These are phyloP conservation scores for Erynnis tages DNA, from an alignment of 2,888 invertebrate genomes.

Conservation along the genomic window DNA sequence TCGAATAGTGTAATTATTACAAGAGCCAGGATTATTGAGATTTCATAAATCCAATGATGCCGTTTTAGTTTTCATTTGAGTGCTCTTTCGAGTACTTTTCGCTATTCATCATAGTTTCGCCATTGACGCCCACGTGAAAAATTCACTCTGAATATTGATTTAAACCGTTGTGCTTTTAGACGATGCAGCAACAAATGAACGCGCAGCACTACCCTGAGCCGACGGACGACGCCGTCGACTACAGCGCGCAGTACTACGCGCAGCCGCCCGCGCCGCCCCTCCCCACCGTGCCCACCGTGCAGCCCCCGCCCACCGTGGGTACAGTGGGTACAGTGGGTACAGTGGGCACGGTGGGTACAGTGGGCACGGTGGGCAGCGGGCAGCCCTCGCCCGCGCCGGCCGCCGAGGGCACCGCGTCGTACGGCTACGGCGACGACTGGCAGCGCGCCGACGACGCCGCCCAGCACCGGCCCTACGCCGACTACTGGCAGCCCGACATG, in stretches of 20 bases:
- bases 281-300: constrained; percentile 17
- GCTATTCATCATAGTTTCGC: too few species aligned
- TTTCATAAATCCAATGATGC: too few species aligned
- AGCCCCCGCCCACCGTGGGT: neutral
- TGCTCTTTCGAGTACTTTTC: too few species aligned
- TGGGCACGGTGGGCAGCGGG: neutral
- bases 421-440: neutral
- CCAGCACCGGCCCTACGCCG: constrained; percentile 42
- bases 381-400: neutral
- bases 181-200: constrained; percentile 11
- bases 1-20: too few species aligned
- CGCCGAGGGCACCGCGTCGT: too few species aligned
- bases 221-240: neutral
- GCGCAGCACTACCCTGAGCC: constrained; percentile 14
- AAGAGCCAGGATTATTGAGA: too few species aligned
- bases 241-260: constrained; percentile 17
- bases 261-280: constrained; percentile 12
- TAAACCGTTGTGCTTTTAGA: neutral
- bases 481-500: constrained; percentile 53
- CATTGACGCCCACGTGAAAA: too few species aligned
- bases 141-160: too few species aligned
- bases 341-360: too few species aligned
- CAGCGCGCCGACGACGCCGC: constrained; percentile 38
- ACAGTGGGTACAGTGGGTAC: too few species aligned
- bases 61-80: too few species aligned